A percentile compares a stretch with the other conserved stretches of the same genome.
Evolutionary conservation across 2,888 invertebrate species (phyloP).

Genomic region (Acanthosoma haemorrhoidale): DNA sequence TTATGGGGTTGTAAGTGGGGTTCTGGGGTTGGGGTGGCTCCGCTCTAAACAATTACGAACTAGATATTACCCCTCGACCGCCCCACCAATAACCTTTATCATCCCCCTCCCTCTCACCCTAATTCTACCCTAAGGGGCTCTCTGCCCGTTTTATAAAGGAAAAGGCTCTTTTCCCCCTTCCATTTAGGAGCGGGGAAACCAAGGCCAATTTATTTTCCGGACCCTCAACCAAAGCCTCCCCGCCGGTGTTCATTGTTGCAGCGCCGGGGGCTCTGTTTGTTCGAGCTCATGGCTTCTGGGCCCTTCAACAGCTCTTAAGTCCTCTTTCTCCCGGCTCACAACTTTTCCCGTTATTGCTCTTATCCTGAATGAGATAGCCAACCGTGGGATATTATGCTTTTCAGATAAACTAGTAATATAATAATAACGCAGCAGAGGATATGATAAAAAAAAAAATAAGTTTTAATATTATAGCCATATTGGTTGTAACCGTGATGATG

Average conservation of each 20-base stretch:
- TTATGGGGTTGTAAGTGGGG: slow-evolving; percentile 28
- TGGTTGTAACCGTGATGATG: too few species aligned
- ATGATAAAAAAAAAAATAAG: too few species aligned
- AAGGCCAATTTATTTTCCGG: slow-evolving; percentile 22
- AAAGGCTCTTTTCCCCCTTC: neutral
- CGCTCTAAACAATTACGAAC: slow-evolving; percentile 27
- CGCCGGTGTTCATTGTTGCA: slow-evolving; percentile 6
- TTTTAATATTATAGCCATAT: too few species aligned
- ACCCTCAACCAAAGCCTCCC: slow-evolving; percentile 7
- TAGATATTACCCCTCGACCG: slow-evolving; percentile 14
- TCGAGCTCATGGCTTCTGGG: neutral
- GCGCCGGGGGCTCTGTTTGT: neutral
- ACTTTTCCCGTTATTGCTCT: neutral
- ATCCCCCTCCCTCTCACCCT: slow-evolving; percentile 24
- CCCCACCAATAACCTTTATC: slow-evolving; percentile 25
- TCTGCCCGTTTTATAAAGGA: neutral
- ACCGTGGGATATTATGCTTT: too few species aligned
- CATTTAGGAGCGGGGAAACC: slow-evolving; percentile 15
- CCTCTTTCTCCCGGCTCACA: slow-evolving; percentile 7
- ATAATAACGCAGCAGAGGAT: too few species aligned
- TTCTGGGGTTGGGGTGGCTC: slow-evolving; percentile 18
- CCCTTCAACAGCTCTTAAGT: neutral
- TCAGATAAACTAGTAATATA: too few species aligned
- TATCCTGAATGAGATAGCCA: too few species aligned
- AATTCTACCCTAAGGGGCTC: slow-evolving; percentile 22